Conservation (phyloP, 2,888 invertebrate species). For the Muschampia plurimacula region DNA sequence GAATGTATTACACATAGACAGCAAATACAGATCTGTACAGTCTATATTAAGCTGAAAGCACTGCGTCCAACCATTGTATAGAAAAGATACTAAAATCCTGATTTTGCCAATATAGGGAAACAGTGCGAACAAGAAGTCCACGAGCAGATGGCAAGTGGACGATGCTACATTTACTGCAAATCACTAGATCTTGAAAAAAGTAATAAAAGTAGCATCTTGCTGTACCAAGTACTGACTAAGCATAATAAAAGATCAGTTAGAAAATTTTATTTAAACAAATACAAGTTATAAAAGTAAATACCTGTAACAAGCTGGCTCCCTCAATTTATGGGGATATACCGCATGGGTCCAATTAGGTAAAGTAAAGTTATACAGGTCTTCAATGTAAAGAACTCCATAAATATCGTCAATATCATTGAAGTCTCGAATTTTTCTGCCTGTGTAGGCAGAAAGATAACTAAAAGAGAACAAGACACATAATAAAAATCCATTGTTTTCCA, state of each 20-base stretch:
- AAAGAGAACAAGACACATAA: constrained; percentile 45
- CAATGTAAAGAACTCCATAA: constrained; percentile 89
- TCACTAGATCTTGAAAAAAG: no score
- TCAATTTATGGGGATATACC: constrained; percentile 88
- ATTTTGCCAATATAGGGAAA: no score
- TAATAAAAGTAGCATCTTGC: no score
- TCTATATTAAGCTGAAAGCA: no score
- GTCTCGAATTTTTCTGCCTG: constrained; percentile 85
- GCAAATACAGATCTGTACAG: no score
- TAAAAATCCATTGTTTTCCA: no score
- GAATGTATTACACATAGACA: no score
- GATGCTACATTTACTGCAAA: no score
- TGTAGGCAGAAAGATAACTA: constrained; percentile 87
- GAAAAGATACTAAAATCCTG: no score
- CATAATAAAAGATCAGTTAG: constrained; percentile 45
- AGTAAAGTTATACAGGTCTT: constrained; percentile 86
- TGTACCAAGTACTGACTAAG: background rate
- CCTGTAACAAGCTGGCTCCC: constrained; percentile 87
- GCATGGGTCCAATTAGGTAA: constrained; percentile 89
- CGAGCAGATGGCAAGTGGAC: no score
- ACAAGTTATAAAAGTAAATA: constrained; percentile 44
- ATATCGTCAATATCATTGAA: constrained; percentile 86
- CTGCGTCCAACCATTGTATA: no score
- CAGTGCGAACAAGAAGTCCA: no score
- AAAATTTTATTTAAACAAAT: background rate